Base-by-base conservation (phyloP, 2,888 invertebrate genomes). In the Eudasyphora cyanicolor region DNA sequence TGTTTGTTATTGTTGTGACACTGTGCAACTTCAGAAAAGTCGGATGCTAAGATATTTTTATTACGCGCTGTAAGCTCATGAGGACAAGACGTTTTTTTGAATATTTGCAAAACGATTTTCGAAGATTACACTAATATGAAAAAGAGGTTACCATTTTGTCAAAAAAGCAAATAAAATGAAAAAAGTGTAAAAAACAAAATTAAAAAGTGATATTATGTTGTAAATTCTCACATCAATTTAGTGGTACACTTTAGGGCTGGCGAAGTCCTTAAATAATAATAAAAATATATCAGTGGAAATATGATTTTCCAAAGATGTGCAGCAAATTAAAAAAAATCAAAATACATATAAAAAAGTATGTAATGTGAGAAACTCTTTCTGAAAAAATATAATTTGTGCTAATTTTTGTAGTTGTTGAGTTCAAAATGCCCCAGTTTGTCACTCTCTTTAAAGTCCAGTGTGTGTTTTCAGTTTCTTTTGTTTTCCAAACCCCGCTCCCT, bases 11-110 rank as follows among this genome's bases (percentile, higher is more conserved):
- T 78, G 42, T 71, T 67, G 54, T 54, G 24, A 21, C 60, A 21
- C 60, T 80, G 32, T 54, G 5, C 75, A 84, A 81, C 81, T 84
- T 82, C 49, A 81, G 57, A 85, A 84, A 86, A 84, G 82, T 82
- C 83, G 86, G 85, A 85, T 86, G 88, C 86, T 86, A 87, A 87
- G 81, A 73, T 74, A 86, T 86, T n/a, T n/a, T 88, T 87, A 87
- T 87, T 86, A 86, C 81, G 83, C 82, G 84, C 80, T 70, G 86
- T 82, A 85, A 82, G 85, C 87, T 85, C 85, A 73, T 76, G 69
- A 73, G 62, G 35, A 64, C 76, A 76, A 82, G 79, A 81, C 74
- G 74, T 78, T 76, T 35, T n/a, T n/a, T n/a, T n/a, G n/a, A n/a
- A n/a, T n/a, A n/a, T n/a, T n/a, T n/a, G n/a, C n/a, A n/a, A n/a